phyloP scores from a whole-genome alignment of 2,797 vertebrate species.

The Pelobates cultripes region DNA sequence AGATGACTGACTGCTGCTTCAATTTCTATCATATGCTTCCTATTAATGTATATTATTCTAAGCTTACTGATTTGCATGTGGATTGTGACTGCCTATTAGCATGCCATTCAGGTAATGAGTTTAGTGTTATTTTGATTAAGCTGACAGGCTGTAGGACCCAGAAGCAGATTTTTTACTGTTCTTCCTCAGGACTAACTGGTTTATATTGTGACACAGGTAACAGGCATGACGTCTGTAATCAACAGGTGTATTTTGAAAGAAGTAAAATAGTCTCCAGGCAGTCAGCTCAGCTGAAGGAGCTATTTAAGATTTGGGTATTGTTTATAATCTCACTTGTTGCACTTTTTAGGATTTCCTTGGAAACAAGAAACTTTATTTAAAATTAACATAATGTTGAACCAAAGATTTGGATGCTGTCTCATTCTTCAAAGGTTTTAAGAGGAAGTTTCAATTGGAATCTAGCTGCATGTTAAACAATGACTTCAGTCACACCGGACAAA shows the following conservation, averaged over 20 bases:
- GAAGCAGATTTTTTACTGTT: constrained; percentile 44
- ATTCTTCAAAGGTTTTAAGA: constrained; percentile 48
- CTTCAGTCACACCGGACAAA: constrained; percentile 66
- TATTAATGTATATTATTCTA: too few relatives aligned
- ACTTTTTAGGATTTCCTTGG: neutral
- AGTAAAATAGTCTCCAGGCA: constrained; percentile 30
- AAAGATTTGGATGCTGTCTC: constrained; percentile 56
- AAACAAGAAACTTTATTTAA: neutral
- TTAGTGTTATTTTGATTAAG: constrained; percentile 30
- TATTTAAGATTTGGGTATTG: neutral
- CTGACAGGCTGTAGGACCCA: constrained; percentile 64
- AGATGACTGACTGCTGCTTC: too few relatives aligned
- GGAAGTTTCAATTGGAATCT: neutral
- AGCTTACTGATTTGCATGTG: constrained; percentile 12
- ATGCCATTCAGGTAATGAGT: constrained; percentile 31
- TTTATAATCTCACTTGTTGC: neutral
- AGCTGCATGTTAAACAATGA: constrained; percentile 59
- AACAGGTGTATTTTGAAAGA: constrained; percentile 59
- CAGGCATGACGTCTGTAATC: constrained; percentile 58
- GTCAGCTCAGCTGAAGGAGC: constrained; percentile 22
- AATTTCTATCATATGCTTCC: too few relatives aligned
- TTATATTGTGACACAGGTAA: constrained; percentile 64
- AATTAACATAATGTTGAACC: constrained; percentile 23
- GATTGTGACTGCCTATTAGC: constrained; percentile 21
- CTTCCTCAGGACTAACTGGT: constrained; percentile 53